Base-by-base conservation (phyloP, 2,888 invertebrate genomes). In the Agelastica alni region DNA sequence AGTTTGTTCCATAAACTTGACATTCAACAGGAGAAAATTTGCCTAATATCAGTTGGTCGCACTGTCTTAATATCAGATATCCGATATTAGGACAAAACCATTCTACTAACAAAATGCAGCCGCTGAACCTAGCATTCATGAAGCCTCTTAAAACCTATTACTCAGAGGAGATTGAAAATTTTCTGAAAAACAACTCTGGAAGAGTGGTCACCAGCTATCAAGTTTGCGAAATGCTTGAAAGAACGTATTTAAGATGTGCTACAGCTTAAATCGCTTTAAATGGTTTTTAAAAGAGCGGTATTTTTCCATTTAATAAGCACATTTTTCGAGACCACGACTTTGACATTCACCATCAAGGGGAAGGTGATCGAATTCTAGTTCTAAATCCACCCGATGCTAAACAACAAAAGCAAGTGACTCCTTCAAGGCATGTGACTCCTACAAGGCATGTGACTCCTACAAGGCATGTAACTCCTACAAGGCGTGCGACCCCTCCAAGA, bases 261-360 rank as follows among this genome's bases (percentile, higher is more conserved):
- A n/a, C n/a, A n/a, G n/a, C n/a, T n/a, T n/a, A n/a, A n/a, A n/a
- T n/a, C n/a, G n/a, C n/a, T n/a, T 37, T 37, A 39, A 45, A 47
- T 39, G 53, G 53, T 46, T 47, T 53, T 53, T 14, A 4, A 53
- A 53, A 53, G 39, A 53, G 46, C 37, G 46, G 45, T 20, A 46
- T 52, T 26, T 51, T 16, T 51, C 51, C 34, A 9, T 45, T 51
- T 45, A 51, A 31, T 51, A 43, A 31, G 32, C 44, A 45, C 43
- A 51, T 45, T 45, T 51, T 51, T 32, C 41, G 31, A 51, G 51
- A 51, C 10, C 42, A 51, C 28, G 43, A 51, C 44, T 51, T 51
- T 30, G 43, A 32, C 12, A 51, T 31, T 32, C 51, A 51, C 43
- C 16, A 31, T 31, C 31, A 51, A 22, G n/a, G n/a, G n/a, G n/a